Conservation (phyloP, 2,113 vertebrate genomes). For the Myodes glareolus region DNA sequence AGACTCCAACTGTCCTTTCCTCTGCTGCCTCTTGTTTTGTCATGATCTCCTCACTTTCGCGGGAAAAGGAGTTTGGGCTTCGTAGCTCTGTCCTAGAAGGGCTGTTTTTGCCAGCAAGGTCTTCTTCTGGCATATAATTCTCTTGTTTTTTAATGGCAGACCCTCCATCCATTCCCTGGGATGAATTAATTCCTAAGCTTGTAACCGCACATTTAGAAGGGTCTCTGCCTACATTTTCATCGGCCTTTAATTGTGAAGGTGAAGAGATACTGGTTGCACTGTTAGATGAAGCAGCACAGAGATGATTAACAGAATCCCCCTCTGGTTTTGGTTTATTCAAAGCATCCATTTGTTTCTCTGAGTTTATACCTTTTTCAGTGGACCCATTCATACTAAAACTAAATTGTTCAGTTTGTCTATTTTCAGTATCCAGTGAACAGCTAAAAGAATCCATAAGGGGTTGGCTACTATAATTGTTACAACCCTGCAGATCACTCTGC, state of each 20-base stretch:
- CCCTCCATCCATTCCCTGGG: slow-evolving; percentile 78
- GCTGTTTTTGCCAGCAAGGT: slow-evolving; percentile 78
- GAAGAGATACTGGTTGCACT: slow-evolving; percentile 74
- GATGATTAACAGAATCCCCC: slow-evolving; percentile 78
- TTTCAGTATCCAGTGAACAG: slow-evolving; percentile 87
- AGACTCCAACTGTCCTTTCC: slow-evolving; percentile 74
- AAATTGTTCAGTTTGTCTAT: slow-evolving; percentile 83
- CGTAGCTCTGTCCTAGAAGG: slow-evolving; percentile 78
- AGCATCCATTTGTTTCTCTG: slow-evolving; percentile 83
- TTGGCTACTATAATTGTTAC: slow-evolving; percentile 84
- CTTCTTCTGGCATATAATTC: slow-evolving; percentile 69
- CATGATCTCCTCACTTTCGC: slow-evolving; percentile 73
- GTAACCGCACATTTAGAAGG: slow-evolving; percentile 70
- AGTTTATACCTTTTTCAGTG: slow-evolving; percentile 82
- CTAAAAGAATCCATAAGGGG: slow-evolving; percentile 85
- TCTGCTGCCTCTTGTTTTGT: slow-evolving; percentile 53
- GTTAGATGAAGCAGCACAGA: slow-evolving; percentile 79
- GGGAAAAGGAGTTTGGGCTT: slow-evolving; percentile 76
- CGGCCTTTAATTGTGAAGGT: slow-evolving; percentile 81
- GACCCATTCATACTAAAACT: slow-evolving; percentile 86
- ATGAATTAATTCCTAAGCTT: slow-evolving; percentile 80
- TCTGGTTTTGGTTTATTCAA: slow-evolving; percentile 76
- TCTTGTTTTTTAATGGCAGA: slow-evolving; percentile 81
- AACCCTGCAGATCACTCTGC: slow-evolving; percentile 84
- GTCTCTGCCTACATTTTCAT: slow-evolving; percentile 81